Base-by-base conservation (phyloP, 2,797 vertebrate genomes). In the Triplophysa bombifrons region DNA sequence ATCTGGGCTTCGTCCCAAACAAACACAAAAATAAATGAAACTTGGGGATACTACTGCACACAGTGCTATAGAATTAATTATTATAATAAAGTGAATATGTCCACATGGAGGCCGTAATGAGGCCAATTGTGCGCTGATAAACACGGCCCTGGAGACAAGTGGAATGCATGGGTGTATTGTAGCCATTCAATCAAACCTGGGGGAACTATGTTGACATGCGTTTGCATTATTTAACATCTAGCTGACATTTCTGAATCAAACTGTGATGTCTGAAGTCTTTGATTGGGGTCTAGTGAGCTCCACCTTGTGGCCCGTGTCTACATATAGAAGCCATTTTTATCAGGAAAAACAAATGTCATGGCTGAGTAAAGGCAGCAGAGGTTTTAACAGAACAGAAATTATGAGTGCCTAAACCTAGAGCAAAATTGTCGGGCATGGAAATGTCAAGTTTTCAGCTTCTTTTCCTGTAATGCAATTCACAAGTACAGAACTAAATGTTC, bases 21-120 rank as follows among this genome's bases (percentile, higher is more conserved):
- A 56, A 68, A 56, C 81, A 74, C 80, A 77, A 80, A 74, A 48
- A 83, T 67, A 68, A 72, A 46, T 30, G 60, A 72, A 80, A 80
- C 72, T 38, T 48, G 72, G 63, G 38, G 41, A 10, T 46, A 34
- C 67, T 61, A 38, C 58, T 30, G 12, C 25, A 69, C 60, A 63
- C 64, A 66, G 44, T 55, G 48, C 70, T 71, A 46, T 56, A 22
- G 68, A 78, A 83, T 79, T 76, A 78, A 81, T 70, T 56, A 66
- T 77, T 58, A 53, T 79, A 74, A 69, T 81, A 76, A 78, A 80
- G 53, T 41, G 68, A 71, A 78, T 44, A 34, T 48, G 70, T 64
- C 74, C 34, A 30, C 70, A 63, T 38, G 44, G 61, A 63, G 75
- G 72, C 53, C 64, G 55, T 78, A 78, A 82, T 82, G 70, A 73